These are phyloP conservation scores for Lampris incognitus DNA, from an alignment of 2,113 vertebrate genomes.

Conservation along the genomic window DNA sequence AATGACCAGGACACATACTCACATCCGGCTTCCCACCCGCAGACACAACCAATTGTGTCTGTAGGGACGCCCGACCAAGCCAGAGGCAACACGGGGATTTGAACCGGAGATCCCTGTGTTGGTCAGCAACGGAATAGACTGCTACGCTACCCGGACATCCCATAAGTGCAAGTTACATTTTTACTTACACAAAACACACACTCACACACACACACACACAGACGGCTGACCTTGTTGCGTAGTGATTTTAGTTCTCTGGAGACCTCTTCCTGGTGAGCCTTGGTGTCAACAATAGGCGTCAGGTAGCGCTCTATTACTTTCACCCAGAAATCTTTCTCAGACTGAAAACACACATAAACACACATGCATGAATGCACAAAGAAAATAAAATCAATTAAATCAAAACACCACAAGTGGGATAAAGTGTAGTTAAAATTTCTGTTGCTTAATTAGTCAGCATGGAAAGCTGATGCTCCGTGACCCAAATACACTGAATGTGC, in stretches of 20 bases:
- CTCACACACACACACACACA: neutral
- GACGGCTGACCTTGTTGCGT: conserved; percentile 80
- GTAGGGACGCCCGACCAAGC: too few species aligned
- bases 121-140: too few species aligned
- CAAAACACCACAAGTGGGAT: neutral
- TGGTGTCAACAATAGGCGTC: conserved; percentile 64
- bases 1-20: too few species aligned
- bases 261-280: conserved; percentile 70
- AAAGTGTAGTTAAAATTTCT: too few species aligned
- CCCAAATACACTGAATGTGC: neutral
- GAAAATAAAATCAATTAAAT: neutral
- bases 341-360: conserved; percentile 54
- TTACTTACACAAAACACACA: neutral
- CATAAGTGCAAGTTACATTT: neutral
- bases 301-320: conserved; percentile 82
- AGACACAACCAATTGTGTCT: too few species aligned
- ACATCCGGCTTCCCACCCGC: too few species aligned
- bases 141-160: too few species aligned
- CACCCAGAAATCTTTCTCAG: conserved; percentile 82
- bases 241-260: conserved; percentile 81
- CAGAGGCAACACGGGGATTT: too few species aligned
- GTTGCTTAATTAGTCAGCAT: too few species aligned
- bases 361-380: neutral
- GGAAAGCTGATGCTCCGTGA: neutral
- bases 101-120: too few species aligned